Percentiles rank a stretch among this genome's conserved stretches.
phyloP scores from a whole-genome alignment of 2,797 vertebrate species.

The Pteropus rufus region DNA sequence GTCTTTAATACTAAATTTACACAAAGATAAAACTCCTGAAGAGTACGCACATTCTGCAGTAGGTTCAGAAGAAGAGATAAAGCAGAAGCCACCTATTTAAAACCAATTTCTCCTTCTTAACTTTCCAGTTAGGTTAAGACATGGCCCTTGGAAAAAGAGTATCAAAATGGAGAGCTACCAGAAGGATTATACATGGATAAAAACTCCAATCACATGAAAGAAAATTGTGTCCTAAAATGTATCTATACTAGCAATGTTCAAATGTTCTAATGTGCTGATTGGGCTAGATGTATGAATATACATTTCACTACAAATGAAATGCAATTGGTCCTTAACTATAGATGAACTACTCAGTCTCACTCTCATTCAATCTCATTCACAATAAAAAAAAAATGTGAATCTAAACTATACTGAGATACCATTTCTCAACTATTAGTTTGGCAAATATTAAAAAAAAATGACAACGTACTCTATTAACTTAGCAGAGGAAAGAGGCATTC shows the following conservation, averaged over 20 bases:
- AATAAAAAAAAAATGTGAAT: background rate
- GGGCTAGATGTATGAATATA: background rate
- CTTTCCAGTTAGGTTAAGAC: background rate
- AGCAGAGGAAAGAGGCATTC: background rate
- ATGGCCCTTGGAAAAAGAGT: background rate
- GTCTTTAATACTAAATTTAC: background rate
- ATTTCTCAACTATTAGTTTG: background rate
- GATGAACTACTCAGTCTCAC: background rate
- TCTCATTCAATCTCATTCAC: background rate
- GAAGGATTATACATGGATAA: background rate
- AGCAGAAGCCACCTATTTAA: background rate
- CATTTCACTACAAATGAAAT: background rate
- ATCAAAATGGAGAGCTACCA: background rate
- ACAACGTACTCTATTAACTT: background rate
- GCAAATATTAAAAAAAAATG: background rate
- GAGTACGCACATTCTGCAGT: background rate
- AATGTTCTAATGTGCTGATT: background rate
- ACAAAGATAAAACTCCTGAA: background rate
- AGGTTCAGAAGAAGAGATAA: background rate
- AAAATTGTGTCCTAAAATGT: background rate
- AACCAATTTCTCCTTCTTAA: background rate
- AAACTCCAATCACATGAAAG: background rate
- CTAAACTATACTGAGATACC: background rate
- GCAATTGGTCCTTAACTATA: background rate
- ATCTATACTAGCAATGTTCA: background rate